phyloP scores from a whole-genome alignment of 1,140 invertebrate species.

The Drosophila nebulosa region DNA sequence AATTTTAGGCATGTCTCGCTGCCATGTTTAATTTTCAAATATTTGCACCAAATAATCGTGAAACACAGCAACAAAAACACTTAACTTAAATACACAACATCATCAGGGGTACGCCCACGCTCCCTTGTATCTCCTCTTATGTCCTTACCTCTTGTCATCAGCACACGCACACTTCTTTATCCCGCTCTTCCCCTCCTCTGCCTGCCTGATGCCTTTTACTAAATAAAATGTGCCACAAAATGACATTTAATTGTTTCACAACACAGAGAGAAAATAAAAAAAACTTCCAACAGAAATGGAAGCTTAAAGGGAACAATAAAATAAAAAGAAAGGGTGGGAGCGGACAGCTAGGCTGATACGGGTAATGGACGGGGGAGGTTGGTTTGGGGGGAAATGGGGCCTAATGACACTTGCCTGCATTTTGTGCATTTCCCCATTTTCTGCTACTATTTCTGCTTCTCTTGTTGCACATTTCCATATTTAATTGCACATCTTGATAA shows the following conservation, averaged over 20 bases:
- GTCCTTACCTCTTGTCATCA: no score
- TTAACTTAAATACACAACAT: conserved; percentile 25
- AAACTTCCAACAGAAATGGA: background rate
- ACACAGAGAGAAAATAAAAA: conserved; percentile 4
- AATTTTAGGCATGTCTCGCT: conserved; percentile 45
- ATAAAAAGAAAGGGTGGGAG: no score
- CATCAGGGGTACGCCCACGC: background rate
- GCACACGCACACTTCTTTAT: background rate
- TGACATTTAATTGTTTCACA: conserved; percentile 68
- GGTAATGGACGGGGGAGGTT: background rate
- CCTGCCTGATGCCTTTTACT: conserved; percentile 44
- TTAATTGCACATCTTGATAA: conserved; percentile 79
- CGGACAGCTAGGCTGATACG: background rate
- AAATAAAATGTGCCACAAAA: conserved; percentile 71
- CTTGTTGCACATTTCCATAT: conserved; percentile 70
- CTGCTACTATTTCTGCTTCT: conserved; percentile 27
- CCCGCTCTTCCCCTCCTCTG: background rate
- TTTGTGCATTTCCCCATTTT: conserved; percentile 45
- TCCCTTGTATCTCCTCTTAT: background rate
- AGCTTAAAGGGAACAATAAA: background rate
- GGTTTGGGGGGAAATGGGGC: background rate
- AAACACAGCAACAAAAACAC: conserved; percentile 65
- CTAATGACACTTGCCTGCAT: conserved; percentile 64
- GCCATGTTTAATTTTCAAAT: conserved; percentile 64
- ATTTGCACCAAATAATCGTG: conserved; percentile 68